Percentiles rank a stretch among this genome's conserved stretches.
Conservation (phyloP, 2,113 vertebrate species). For the Egretta garzetta region DNA sequence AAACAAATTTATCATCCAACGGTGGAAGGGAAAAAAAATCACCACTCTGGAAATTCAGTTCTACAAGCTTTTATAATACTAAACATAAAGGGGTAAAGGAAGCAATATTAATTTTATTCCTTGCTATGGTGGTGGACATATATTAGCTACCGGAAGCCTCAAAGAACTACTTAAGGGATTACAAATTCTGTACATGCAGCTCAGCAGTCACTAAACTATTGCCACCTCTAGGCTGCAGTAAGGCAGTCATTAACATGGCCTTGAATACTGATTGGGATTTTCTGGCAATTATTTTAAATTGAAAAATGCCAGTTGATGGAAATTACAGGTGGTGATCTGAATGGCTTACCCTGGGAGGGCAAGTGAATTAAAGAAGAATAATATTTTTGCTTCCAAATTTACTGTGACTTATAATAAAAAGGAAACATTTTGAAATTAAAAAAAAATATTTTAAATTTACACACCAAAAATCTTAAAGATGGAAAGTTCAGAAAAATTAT, state of each 20-base stretch:
- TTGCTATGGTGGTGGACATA: neutral
- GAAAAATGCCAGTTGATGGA: neutral
- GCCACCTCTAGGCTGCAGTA: neutral
- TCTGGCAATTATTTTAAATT: slow-evolving; percentile 20
- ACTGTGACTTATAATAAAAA: neutral
- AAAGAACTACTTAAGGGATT: slow-evolving; percentile 41
- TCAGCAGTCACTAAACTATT: slow-evolving; percentile 25
- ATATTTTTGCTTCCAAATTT: neutral
- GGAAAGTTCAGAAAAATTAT: neutral
- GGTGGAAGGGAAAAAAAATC: neutral
- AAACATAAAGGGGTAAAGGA: neutral
- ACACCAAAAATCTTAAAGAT: neutral
- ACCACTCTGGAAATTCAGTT: neutral
- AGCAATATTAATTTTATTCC: slow-evolving; percentile 15
- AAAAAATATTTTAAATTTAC: neutral
- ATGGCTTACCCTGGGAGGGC: neutral
- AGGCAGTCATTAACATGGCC: neutral
- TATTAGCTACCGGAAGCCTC: slow-evolving; percentile 32
- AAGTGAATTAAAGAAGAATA: neutral
- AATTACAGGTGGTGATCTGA: neutral
- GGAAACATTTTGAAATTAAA: neutral
- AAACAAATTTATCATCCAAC: slow-evolving; percentile 19
- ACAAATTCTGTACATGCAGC: neutral
- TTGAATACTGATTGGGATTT: neutral
- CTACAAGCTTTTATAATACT: neutral